Base-by-base conservation (phyloP, 2,113 vertebrate genomes). In the Petaurus breviceps region DNA sequence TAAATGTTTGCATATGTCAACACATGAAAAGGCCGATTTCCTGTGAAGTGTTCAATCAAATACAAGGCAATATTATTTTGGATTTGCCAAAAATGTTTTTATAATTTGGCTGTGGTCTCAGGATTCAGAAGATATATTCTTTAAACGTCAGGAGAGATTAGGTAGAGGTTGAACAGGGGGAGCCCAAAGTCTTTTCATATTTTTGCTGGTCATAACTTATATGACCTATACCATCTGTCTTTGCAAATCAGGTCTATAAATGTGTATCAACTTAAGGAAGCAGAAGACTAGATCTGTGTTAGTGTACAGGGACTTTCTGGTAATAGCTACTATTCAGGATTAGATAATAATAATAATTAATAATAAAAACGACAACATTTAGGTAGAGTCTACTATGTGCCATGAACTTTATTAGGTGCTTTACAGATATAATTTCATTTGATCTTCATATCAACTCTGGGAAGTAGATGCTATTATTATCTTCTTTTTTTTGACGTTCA, bases 11-110 rank as follows among this genome's bases (percentile, higher is more conserved):
- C 51, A 94, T 93, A 95, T 68, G 57, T 68, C 57, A 97, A 97
- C 24, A 96, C 28, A 95, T n/a, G 10, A 97, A 95, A 97, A 98
- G 22, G 89, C 23, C 94, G 97, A 96, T 97, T 98, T 97, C 22
- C 93, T 97, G 95, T 94, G 97, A 90, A 96, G 26, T 54, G 54
- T 12, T 55, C 95, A 26, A 93, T 92, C 95, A 97, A 97, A 96
- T 92, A 96, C 92, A 92, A 93, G 91, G 47, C 51, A 96, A 57
- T 93, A 23, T 90, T 92, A 7, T 37, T 90, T 91, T 96, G 93
- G 93, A 91, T 55, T 91, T 97, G 68, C 91, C 95, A 91, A 95
- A 90, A 94, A 91, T 91, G 84, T 97, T 98, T 97, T 96, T 90
- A 94, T 95, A 95, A 93, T 54, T 93, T 6, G 16, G 51, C 1